Evolutionary conservation across 1,140 invertebrate genomes (phyloP), one percentile per base, ranked within the genome.

Genomic region (Cotesia vestalis): DNA sequence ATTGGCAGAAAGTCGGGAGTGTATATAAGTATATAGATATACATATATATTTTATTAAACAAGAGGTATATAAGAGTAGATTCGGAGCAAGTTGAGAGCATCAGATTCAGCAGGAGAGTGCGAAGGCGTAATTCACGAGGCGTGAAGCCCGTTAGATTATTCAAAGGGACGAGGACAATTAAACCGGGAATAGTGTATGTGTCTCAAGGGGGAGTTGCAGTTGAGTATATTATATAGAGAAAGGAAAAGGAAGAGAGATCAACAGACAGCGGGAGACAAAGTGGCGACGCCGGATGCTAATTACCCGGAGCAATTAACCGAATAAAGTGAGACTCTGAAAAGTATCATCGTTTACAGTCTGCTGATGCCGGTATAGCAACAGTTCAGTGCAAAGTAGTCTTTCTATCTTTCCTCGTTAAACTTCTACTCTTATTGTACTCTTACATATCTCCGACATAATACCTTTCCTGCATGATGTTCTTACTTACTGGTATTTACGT

Each of bases 301-400:
- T 72, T 72, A 72, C 70, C 52, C 61, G 51, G 35, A 63, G 70
- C 66, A 72, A 72, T 72, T 72, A 72, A 72, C 64, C 62, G 59
- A 66, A 63, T 66, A 40, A 72, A 59, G 57, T 11, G 36, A 66
- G 36, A 64, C 62, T 51, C 36, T 51, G 68, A 59, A 14, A 38
- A 62, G 62, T 59, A 70, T 70, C 68, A 61, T 36, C 59, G 57
- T 59, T 62, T 62, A 62, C 59, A 70, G 62, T 70, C 68, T 62
- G 51, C 64, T 27, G 27, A 27, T 52, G 11, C 40, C 40, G 34
- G 57, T 27, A 27, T 27, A 27, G 27, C 27, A 27, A 27, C 27
- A 27, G 27, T 27, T 27, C 27, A 27, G 27, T 27, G 27, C 27
- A 27, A 27, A 27, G 27, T 27, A 40, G 40, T 46, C 40, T 6